Evolutionary conservation across 2,888 invertebrate species (phyloP).

Genomic region (Dinocampus coccinellae): DNA sequence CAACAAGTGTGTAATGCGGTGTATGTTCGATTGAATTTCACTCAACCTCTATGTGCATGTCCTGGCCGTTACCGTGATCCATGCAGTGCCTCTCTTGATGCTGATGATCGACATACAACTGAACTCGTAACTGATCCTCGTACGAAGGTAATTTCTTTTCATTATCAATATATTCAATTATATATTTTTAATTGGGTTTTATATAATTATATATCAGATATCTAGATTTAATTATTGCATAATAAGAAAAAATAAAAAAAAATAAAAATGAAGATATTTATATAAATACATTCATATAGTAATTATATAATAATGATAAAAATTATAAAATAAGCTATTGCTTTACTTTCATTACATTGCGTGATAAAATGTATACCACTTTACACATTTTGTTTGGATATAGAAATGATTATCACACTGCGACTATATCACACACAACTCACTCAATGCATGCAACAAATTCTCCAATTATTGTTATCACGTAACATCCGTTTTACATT

Average conservation of each 20-base stretch:
- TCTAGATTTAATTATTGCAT: neutral
- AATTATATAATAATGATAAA: neutral
- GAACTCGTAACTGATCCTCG: conserved; percentile 88
- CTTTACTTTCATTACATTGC: neutral
- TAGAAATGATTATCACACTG: neutral
- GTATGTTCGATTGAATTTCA: conserved; percentile 91
- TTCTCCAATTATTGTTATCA: neutral
- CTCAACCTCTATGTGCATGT: conserved; percentile 93
- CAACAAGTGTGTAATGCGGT: conserved; percentile 96
- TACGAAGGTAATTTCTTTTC: conserved; percentile 78
- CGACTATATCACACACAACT: no score
- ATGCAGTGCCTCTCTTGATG: conserved; percentile 90
- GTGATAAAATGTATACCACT: neutral
- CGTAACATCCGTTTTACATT: neutral
- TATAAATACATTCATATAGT: no score
- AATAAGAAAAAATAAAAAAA: conserved; percentile 7
- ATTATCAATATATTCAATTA: neutral
- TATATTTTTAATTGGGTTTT: neutral
- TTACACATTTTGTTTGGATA: neutral
- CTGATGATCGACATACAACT: conserved; percentile 92
- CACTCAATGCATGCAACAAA: neutral
- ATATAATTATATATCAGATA: neutral
- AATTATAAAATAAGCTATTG: neutral
- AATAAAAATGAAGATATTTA: no score
- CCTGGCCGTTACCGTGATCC: conserved; percentile 90